These are phyloP conservation scores for Protosalanx chinensis DNA, from an alignment of 2,797 vertebrate genomes.

Conservation along the genomic window DNA sequence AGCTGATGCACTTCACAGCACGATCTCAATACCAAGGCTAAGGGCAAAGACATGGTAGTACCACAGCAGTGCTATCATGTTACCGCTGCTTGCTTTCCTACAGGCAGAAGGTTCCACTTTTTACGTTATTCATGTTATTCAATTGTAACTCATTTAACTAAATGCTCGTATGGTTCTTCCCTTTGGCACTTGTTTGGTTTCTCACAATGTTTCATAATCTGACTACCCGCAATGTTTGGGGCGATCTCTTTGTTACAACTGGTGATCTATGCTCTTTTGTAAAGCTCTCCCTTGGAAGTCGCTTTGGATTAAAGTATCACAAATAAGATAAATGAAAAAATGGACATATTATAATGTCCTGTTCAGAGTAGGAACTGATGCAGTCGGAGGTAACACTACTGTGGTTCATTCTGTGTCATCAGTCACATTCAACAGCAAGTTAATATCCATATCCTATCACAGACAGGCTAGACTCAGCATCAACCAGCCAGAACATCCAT, in stretches of 20 bases:
- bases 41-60: neutral
- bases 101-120: too few relatives aligned
- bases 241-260: too few relatives aligned
- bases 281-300: too few relatives aligned
- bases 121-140: too few relatives aligned
- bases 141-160: too few relatives aligned
- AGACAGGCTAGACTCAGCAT: neutral
- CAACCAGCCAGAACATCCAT: constrained; percentile 11
- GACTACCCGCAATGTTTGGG: too few relatives aligned
- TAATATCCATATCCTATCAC: neutral
- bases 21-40: neutral
- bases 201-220: too few relatives aligned
- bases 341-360: neutral
- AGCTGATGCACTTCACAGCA: neutral
- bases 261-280: too few relatives aligned
- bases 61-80: constrained; percentile 10
- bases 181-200: too few relatives aligned
- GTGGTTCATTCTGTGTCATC: neutral
- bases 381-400: neutral
- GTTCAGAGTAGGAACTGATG: constrained; percentile 15
- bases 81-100: neutral
- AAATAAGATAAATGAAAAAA: too few relatives aligned
- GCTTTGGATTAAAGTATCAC: too few relatives aligned
- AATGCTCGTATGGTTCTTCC: too few relatives aligned
- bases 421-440: neutral